Evolutionary conservation across 2,113 vertebrate genomes (phyloP).

Genomic region (Nicator chloris): DNA sequence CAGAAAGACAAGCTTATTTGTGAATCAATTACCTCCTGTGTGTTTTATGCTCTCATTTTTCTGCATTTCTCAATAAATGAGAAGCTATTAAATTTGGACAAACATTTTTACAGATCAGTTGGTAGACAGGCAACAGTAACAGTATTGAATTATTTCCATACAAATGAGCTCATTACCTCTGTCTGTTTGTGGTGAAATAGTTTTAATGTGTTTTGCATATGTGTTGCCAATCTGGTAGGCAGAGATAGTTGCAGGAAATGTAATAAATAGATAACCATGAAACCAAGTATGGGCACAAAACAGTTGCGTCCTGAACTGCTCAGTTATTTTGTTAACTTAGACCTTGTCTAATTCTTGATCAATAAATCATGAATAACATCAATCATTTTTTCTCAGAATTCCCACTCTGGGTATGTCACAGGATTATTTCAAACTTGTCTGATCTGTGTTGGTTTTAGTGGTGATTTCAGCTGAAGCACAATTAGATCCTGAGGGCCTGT

Average conservation of each 20-base stretch:
- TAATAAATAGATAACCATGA: background rate
- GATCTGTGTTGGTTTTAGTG: background rate
- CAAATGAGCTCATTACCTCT: conserved; percentile 35
- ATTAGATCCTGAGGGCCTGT: background rate
- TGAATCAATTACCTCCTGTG: background rate
- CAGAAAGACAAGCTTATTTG: background rate
- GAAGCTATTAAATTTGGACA: conserved; percentile 11
- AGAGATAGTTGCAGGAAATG: background rate
- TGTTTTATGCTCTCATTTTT: background rate
- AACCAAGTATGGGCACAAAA: background rate
- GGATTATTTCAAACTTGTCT: background rate
- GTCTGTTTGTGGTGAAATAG: background rate
- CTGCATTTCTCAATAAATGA: conserved; percentile 13
- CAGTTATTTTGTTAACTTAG: background rate
- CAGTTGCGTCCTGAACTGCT: background rate
- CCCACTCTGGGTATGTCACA: background rate
- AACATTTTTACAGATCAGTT: conserved; percentile 17
- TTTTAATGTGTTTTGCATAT: background rate
- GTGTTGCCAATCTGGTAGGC: background rate
- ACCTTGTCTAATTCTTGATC: background rate
- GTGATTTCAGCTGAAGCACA: background rate
- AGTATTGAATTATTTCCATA: conserved; percentile 28
- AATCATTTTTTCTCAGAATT: background rate
- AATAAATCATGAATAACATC: background rate
- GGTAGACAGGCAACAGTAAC: background rate